These are phyloP conservation scores for Drosophila truncata DNA, from an alignment of 1,140 invertebrate species.

Conservation along the genomic window DNA sequence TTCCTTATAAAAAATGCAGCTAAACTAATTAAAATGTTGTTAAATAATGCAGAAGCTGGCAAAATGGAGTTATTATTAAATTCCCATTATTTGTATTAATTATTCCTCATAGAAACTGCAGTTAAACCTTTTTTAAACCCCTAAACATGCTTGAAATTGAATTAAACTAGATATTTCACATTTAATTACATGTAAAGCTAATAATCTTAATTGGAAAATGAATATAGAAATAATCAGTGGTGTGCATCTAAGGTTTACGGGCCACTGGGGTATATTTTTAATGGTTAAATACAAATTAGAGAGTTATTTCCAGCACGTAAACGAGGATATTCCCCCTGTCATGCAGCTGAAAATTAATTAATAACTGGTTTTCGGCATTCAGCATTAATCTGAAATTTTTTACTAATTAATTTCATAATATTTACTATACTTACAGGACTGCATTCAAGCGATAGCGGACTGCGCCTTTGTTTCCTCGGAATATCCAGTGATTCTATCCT, in stretches of 20 bases:
- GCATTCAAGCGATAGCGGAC: constrained; percentile 98
- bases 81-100: no score
- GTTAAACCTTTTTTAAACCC: not conserved
- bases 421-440: constrained; percentile 87
- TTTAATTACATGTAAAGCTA: not conserved
- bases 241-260: constrained; percentile 1
- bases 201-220: constrained; percentile 2
- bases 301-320: not conserved
- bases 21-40: no score
- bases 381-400: not conserved
- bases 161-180: not conserved
- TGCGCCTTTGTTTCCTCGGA: constrained; percentile 99
- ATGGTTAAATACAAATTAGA: constrained; percentile 13
- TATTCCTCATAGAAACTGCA: not conserved
- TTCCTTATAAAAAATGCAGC: no score
- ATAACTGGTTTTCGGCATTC: not conserved
- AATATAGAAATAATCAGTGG: not conserved
- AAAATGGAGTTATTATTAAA: not conserved
- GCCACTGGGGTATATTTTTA: not conserved
- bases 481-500: constrained; percentile 98
- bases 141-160: not conserved
- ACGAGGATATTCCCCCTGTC: not conserved
- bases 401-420: not conserved
- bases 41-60: no score
- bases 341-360: not conserved